Conservation (phyloP, 2,888 invertebrate genomes). For the Sinohyriopsis cumingii region DNA sequence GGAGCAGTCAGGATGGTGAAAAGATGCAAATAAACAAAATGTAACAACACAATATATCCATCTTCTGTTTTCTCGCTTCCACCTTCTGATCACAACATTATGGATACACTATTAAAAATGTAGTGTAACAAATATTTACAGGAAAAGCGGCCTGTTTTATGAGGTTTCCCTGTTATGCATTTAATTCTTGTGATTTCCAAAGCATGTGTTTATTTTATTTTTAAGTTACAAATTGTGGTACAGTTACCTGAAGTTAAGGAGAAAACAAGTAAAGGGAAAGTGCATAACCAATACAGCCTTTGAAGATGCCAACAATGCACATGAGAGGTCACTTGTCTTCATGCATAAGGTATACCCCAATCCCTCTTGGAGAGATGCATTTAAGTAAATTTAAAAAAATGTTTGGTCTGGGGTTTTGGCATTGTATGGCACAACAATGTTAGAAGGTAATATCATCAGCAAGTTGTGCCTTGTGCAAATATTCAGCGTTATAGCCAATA, state of each 20-base stretch:
- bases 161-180: no score
- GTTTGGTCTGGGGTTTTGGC: not conserved
- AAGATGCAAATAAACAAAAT: no score
- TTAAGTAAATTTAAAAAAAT: not conserved
- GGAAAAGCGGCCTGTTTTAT: no score
- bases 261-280: constrained; percentile 84
- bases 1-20: no score
- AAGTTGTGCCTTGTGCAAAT: no score
- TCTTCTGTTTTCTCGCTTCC: no score
- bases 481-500: no score
- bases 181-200: no score
- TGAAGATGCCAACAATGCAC: constrained; percentile 96
- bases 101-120: no score
- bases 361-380: not conserved
- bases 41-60: no score
- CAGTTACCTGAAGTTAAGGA: constrained; percentile 89
- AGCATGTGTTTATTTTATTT: constrained; percentile 20
- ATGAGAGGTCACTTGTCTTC: constrained; percentile 95
- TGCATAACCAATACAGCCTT: constrained; percentile 89
- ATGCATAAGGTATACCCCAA: constrained; percentile 87
- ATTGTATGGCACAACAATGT: not conserved
- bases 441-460: not conserved
- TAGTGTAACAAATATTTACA: no score
- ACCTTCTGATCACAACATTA: no score
- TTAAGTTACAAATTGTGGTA: constrained; percentile 95